Base-by-base conservation (phyloP, 1,140 invertebrate genomes). In the Drosophila santomea region DNA sequence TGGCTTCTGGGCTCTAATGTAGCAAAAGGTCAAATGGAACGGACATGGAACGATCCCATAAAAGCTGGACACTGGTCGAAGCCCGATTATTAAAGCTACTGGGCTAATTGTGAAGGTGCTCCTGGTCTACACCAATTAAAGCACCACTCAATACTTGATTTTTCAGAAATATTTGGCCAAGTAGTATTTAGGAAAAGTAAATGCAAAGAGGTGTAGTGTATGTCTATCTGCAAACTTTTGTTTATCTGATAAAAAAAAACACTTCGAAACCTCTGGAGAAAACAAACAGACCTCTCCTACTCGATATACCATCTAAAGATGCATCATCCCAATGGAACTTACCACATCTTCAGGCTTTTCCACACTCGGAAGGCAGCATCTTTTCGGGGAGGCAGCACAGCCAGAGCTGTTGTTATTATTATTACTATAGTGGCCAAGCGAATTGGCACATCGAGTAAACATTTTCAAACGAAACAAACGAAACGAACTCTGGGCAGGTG, bases 361-460 rank as follows among this genome's bases (percentile, higher is more conserved):
- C 56, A 73, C 68, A 57, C 72, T 78, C 6, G 80, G 25, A 10
- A 57, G 38, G 62, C 74, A 68, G 45, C 66, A 74, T 52, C 80
- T 80, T 44, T 83, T 80, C 8, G 20, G 43, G 44, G 41, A 48
- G 41, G 28, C 61, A 23, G 14, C 62, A 57, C 41, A 69, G 47
- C 48, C 62, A 48, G 63, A 63, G 20, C 56, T 69, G 55, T 85
- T 85, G 41, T 86, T 88, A 50, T 78, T 74, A 36, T 76, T 74
- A 36, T 61, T 73, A 39, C 77, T 82, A 25, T 63, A 52, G 58
- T 60, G 66, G 54, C 55, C 52, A 25, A 91, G 78, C 39, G 90
- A 71, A 88, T 91, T 83, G 47, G 83, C 74, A 79, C 88, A 80
- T 79, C 86, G 90, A 48, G 88, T 91, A 91, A 88, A 91, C 88